Evolutionary conservation across 2,888 invertebrate species (phyloP), one percentile per base, ranked within the genome.

Genomic region (Acleris sparsana): DNA sequence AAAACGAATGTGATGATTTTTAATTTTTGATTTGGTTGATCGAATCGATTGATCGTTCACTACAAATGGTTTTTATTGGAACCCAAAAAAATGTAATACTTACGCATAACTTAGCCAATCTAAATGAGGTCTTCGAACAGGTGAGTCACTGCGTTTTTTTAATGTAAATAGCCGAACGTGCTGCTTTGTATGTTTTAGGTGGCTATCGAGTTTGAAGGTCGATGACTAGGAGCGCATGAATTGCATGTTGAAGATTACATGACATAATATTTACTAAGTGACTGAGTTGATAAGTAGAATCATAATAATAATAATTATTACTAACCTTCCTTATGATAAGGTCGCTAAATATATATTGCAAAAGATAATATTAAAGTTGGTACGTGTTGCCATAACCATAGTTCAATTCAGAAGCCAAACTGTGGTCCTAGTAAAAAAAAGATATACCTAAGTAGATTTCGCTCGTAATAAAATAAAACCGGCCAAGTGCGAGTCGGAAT

Each of bases 101-200:
- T 44, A 46, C 44, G 46, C 51, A 46, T 25, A 44, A 57, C 44
- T 49, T 22, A 56, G 39, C 60, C 49, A 51, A 65, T 65, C 60
- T 49, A 55, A 65, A 65, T 46, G 65, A 65, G 65, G 51, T 33
- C 60, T 44, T 18, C 53, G 60, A 49, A 56, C 65, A 65, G 60
- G 65, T 65, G 60, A 65, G 51, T 65, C 60, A 61, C 22, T 16
- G 39, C n/a, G 55, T 60, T 52, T 29, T 56, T 56, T 39, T 9
- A 20, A 61, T 64, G 64, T 64, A 64, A 65, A 65, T 56, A 65
- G 43, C 22, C 25, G 56, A 56, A 65, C 58, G 53, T 52, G 59
- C 9, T 17, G 63, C 39, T 39, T 59, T 49, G 59, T 53, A 33
- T 39, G 20, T 20, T 13, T 11, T 52, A 43, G 39, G 53, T 39